Evolutionary conservation across 2,888 invertebrate genomes (phyloP).

Genomic region (Allophyes oxyacanthae): DNA sequence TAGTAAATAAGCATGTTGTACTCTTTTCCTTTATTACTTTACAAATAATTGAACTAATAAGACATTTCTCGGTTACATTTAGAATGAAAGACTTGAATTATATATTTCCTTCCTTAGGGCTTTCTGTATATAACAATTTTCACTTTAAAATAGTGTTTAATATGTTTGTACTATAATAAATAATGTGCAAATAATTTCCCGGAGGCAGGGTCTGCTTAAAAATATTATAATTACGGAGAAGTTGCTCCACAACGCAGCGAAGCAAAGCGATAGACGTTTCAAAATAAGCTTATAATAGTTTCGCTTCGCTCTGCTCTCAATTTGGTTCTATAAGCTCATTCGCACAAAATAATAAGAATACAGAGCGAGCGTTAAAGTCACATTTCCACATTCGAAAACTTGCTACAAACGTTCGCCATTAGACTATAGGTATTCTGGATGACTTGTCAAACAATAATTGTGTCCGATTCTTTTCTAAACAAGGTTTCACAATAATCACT

Average conservation of each 20-base stretch:
- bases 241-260: conserved; percentile 5
- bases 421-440: too few relatives aligned
- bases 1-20: conserved; percentile 33
- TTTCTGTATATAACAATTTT: background rate
- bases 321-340: conserved; percentile 8
- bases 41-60: conserved; percentile 57
- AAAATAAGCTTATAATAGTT: conserved; percentile 11
- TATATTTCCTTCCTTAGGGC: background rate
- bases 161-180: background rate
- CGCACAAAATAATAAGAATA: conserved; percentile 2
- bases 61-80: conserved; percentile 54
- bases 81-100: conserved; percentile 38
- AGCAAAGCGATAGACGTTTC: background rate
- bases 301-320: conserved; percentile 6
- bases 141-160: background rate
- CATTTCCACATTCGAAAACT: conserved; percentile 10
- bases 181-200: background rate
- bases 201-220: background rate
- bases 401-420: too few relatives aligned
- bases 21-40: conserved; percentile 32
- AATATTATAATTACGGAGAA: conserved; percentile 1
- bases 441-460: too few relatives aligned
- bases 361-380: conserved; percentile 13
- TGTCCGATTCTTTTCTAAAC: conserved; percentile 1
- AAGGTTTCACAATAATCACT: conserved; percentile 3